These are phyloP conservation scores for Megalopta genalis DNA, from an alignment of 1,140 invertebrate genomes.

Conservation along the genomic window DNA sequence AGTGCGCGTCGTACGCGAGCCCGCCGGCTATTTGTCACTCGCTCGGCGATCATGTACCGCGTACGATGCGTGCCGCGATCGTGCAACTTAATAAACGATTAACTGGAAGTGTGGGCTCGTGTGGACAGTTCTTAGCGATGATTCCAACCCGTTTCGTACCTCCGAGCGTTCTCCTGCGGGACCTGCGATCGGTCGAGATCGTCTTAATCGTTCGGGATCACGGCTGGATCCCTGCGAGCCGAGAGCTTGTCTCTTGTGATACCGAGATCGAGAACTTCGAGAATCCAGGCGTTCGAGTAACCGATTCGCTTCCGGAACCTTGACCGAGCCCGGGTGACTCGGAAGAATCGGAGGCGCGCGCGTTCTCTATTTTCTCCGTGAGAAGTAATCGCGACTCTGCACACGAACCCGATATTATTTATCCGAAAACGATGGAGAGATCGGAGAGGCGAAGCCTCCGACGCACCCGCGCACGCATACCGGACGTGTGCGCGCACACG, in stretches of 20 bases:
- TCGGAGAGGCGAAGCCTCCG: not conserved
- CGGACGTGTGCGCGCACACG: conserved; percentile 42
- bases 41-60: not conserved
- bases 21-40: not conserved
- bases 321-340: too few relatives aligned
- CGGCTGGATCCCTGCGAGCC: not conserved
- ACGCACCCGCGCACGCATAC: conserved; percentile 36
- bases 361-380: not conserved
- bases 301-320: not conserved
- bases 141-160: not conserved
- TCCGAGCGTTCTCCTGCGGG: not conserved
- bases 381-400: not conserved
- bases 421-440: not conserved
- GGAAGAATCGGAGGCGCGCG: too few relatives aligned
- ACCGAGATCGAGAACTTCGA: not conserved
- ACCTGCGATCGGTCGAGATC: too few relatives aligned
- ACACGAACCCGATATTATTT: not conserved
- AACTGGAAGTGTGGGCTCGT: not conserved
- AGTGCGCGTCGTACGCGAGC: not conserved
- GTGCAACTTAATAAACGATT: conserved; percentile 7
- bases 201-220: not conserved
- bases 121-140: not conserved
- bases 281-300: not conserved
- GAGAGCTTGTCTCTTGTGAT: not conserved
- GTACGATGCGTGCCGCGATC: not conserved